Evolutionary conservation across 2,888 invertebrate species (phyloP), one percentile per base, ranked within the genome.

Genomic region (Synergus laeviventris): DNA sequence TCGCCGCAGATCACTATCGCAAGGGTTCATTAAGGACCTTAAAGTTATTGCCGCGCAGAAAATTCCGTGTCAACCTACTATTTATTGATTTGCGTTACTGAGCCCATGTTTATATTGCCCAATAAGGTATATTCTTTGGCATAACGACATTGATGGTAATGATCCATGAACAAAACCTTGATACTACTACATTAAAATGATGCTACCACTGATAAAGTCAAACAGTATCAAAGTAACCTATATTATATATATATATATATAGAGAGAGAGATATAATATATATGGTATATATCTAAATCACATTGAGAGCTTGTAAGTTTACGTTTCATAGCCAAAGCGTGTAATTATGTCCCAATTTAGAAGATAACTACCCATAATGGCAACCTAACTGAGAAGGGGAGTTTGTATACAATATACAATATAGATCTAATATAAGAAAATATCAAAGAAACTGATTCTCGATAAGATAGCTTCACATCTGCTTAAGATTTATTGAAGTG

Each of bases 61-160:
- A 70, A 49, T 70, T 49, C 31, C 31, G n/a, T 49, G 70, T 70
- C 70, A 49, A 54, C n/a, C 42, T 49, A 42, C 21, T 49, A n/a
- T 74, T 82, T 81, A 82, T 83, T 79, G 83, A 83, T 81, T 83
- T 70, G 78, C 78, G 73, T 49, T 59, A 56, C 60, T 70, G 73
- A 75, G 70, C 66, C 78, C 73, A 66, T 78, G 70, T 73, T 77
- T 76, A 78, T 76, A 78, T 66, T 78, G 77, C 81, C 78, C 78
- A 75, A 76, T 74, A 74, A 59, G 79, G 76, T 81, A 83, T 82
- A 83, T 86, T 76, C 80, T 82, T 82, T 79, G 84, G 84, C 81
- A 86, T 84, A 85, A 83, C 84, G 79, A 86, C 82, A 86, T 86
- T 83, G 84, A 84, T 86, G 86, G 84, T 84, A 85, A 85, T 85